A percentile compares a stretch with the other conserved stretches of the same genome.
phyloP scores from a whole-genome alignment of 2,797 vertebrate species.

The Micrastur ruficollis region DNA sequence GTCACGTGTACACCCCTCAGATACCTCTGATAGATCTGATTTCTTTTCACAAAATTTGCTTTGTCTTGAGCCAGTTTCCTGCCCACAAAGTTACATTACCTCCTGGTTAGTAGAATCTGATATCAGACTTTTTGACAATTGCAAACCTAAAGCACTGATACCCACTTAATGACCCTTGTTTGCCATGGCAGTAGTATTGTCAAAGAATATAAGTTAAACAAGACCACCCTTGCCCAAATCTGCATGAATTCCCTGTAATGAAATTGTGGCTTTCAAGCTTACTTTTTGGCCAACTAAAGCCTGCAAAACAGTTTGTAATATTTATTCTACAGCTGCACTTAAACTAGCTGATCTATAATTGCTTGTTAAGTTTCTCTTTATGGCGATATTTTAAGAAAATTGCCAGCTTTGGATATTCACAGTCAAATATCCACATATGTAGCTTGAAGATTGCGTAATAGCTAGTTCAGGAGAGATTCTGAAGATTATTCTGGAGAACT shows the following conservation, averaged over 20 bases:
- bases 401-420: slow-evolving; percentile 7
- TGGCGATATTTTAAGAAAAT: slow-evolving; percentile 34
- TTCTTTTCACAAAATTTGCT: background rate
- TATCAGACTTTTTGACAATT: background rate
- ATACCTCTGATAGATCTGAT: background rate
- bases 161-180: background rate
- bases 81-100: background rate
- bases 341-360: slow-evolving; percentile 20
- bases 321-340: slow-evolving; percentile 23
- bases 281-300: background rate
- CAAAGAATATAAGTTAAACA: background rate
- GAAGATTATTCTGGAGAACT: background rate
- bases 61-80: background rate
- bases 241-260: background rate
- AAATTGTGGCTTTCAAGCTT: background rate
- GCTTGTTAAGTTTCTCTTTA: slow-evolving; percentile 9
- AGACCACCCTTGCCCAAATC: background rate
- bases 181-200: background rate
- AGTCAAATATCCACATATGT: background rate
- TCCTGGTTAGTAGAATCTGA: background rate
- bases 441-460: background rate
- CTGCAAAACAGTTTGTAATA: background rate
- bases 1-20: background rate
- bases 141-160: background rate
- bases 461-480: background rate